Evolutionary conservation across 2,888 invertebrate species (phyloP), one percentile per base, ranked within the genome.

Genomic region (Melieria picta): DNA sequence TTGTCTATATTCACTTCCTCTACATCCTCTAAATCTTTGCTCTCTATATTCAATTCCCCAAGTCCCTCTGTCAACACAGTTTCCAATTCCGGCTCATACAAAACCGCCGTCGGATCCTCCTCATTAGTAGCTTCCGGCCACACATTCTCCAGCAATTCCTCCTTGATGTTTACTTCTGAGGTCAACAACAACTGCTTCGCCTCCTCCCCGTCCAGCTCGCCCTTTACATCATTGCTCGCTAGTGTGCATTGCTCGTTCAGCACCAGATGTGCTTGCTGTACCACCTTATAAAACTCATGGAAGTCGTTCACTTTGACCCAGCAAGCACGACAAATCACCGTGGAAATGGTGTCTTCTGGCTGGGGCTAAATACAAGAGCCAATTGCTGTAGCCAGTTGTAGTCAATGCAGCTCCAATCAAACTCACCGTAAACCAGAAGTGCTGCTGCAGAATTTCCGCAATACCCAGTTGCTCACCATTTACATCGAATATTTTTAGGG

Each of bases 341-440:
- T 82, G 4, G 83, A 80, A 71, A 71, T 47, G 77, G 77, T 77
- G 7, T 86, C 83, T 72, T 81, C 79, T 9, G 80, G 77, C 75
- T 79, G 73, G 0, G 83, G 81, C 86, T 86, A 47, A 0, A 64
- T 66, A 66, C 55, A 48, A 16, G 30, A 30, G 30, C 30, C 30
- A 43, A 6, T 45, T n/a, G 9, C 5, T 6, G 5, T 30, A 5
- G 5, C 10, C 11, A 30, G 10, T 30, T 13, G 45, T 9, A 64
- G 42, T 65, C 52, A 60, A 30, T 65, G 10, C 1, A 13, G n/a
- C 4, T 30, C 30, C 30, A 30, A 30, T 30, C 30, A 30, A 30
- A 30, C 30, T 30, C 70, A 86, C 86, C 82, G 83, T 81, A 65
- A 86, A 83, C 82, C 82, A 82, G 74, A 86, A 85, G 74, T 86